Percentiles rank a stretch among this genome's conserved stretches.
Evolutionary conservation across 1,140 invertebrate genomes (phyloP).

Genomic region (Cydia amplana): DNA sequence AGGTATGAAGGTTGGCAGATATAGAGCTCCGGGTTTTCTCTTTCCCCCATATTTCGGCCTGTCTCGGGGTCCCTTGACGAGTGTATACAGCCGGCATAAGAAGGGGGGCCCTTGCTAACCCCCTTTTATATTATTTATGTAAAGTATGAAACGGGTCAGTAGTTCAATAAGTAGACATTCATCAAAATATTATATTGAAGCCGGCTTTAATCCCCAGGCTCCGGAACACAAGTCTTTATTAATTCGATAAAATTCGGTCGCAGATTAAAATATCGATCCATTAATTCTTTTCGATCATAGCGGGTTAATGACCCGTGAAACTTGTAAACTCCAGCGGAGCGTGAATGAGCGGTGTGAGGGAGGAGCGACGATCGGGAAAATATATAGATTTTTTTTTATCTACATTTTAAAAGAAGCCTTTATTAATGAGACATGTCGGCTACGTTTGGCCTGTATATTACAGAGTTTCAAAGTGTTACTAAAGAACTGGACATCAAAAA

Average conservation of each 20-base stretch:
- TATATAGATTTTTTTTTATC: no score
- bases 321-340: conserved; percentile 56
- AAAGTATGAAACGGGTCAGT: not conserved
- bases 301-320: conserved; percentile 60
- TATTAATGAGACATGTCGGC: no score
- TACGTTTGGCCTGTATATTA: no score
- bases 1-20: no score
- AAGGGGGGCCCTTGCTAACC: no score
- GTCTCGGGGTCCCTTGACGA: no score
- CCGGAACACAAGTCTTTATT: conserved; percentile 11
- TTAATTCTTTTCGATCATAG: conserved; percentile 50
- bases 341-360: conserved; percentile 40
- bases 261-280: conserved; percentile 33
- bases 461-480: no score
- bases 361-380: conserved; percentile 32
- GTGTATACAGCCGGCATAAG: no score
- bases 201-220: not conserved
- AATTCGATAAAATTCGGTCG: conserved; percentile 15
- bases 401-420: no score
- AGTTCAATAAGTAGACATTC: not conserved
- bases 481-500: no score
- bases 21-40: no score
- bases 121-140: not conserved
- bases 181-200: conserved; percentile 1
- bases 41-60: no score